Percentiles rank a stretch among this genome's conserved stretches.
These are phyloP conservation scores for Arge pagana DNA, from an alignment of 2,888 invertebrate species.

Conservation along the genomic window DNA sequence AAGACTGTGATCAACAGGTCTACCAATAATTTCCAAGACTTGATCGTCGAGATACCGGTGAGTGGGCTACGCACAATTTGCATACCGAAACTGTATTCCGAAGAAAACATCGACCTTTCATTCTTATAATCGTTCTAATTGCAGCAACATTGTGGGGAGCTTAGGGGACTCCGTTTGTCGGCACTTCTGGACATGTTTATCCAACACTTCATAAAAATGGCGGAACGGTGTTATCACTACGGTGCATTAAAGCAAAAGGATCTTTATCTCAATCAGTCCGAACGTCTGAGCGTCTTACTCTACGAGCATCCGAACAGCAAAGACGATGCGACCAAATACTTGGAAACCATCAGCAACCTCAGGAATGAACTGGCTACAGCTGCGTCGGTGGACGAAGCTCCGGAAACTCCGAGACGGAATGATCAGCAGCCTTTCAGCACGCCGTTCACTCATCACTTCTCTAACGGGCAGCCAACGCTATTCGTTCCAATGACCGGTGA, in stretches of 20 bases:
- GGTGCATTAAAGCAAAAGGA: conserved; percentile 66
- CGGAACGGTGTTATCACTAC: conserved; percentile 67
- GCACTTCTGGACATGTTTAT: conserved; percentile 73
- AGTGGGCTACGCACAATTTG: conserved; percentile 24
- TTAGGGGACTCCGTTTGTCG: conserved; percentile 67
- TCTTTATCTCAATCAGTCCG: conserved; percentile 73
- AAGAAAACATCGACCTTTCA: conserved; percentile 4
- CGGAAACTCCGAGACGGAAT: conserved; percentile 47
- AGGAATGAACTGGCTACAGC: conserved; percentile 24
- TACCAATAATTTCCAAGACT: conserved; percentile 38
- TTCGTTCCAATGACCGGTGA: conserved; percentile 12
- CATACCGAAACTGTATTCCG: background rate
- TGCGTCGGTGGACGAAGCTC: conserved; percentile 30
- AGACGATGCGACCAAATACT: conserved; percentile 62
- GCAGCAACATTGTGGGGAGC: conserved; percentile 55
- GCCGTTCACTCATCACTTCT: conserved; percentile 38
- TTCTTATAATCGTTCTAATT: too few species aligned
- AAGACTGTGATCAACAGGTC: conserved; percentile 40
- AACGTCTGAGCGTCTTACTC: conserved; percentile 67
- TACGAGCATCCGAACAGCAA: conserved; percentile 64
- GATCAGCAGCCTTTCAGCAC: conserved; percentile 40
- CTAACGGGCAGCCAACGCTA: background rate
- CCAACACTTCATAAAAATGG: conserved; percentile 73
- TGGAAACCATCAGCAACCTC: conserved; percentile 60
- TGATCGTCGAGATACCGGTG: conserved; percentile 52